These are phyloP conservation scores for Rhopalosiphum padi DNA, from an alignment of 1,140 invertebrate species.

Conservation along the genomic window DNA sequence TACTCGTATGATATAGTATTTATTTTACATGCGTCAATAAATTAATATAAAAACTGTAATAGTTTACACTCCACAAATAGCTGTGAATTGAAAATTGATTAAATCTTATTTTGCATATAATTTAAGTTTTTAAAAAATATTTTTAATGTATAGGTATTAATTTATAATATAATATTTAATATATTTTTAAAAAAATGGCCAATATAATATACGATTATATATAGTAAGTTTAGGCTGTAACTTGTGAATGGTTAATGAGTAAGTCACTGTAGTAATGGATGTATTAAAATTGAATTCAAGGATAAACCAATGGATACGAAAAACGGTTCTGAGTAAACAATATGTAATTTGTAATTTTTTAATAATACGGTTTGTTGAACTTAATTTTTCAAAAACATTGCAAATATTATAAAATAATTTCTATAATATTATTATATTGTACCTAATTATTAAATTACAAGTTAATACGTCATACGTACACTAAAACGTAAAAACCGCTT, in stretches of 20 bases:
- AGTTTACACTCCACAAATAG: not conserved
- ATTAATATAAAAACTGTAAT: not conserved
- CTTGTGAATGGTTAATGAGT: not conserved
- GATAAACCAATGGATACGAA: not conserved
- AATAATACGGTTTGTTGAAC: not conserved
- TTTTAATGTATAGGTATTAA: not conserved
- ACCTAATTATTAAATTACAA: not conserved
- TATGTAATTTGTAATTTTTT: not conserved
- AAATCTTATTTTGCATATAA: not conserved
- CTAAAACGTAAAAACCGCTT: not conserved
- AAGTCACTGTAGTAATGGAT: not conserved
- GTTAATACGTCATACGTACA: not conserved
- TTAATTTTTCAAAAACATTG: not conserved
- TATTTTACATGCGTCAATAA: not conserved
- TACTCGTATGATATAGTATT: not conserved
- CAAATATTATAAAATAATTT: not conserved
- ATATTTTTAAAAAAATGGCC: not conserved
- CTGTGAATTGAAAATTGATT: not conserved
- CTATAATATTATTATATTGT: not conserved
- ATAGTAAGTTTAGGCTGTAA: not conserved
- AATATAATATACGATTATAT: too few species aligned
- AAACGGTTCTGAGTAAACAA: not conserved
- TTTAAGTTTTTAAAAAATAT: not conserved
- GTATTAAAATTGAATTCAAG: not conserved
- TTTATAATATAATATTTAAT: not conserved